phyloP scores from a whole-genome alignment of 1,140 invertebrate species.

The Melitaea cinxia region DNA sequence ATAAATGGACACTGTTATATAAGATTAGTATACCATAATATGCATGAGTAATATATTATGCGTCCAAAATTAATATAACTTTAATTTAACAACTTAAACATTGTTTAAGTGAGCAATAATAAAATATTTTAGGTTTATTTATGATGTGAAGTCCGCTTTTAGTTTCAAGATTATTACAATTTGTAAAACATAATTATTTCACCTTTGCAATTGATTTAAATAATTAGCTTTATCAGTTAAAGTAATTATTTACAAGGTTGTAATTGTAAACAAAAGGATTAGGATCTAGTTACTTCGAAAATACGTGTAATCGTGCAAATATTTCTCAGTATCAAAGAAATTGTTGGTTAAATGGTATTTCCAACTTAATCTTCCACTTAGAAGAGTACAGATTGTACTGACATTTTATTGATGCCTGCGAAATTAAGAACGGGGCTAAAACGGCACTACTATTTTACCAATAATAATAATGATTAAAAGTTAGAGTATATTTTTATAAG shows the following conservation, averaged over 20 bases:
- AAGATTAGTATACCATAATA: constrained; percentile 26
- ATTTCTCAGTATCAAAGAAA: constrained; percentile 36
- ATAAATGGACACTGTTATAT: constrained; percentile 40
- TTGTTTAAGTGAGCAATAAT: background rate
- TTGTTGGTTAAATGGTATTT: constrained; percentile 36
- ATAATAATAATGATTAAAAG: background rate
- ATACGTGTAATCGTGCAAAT: constrained; percentile 15
- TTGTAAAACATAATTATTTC: too few relatives aligned
- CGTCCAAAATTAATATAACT: background rate
- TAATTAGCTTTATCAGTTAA: background rate
- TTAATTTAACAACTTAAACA: too few relatives aligned
- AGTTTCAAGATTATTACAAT: background rate
- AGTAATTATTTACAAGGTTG: background rate
- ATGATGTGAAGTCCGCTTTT: background rate
- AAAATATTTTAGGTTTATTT: background rate
- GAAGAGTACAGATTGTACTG: constrained; percentile 44
- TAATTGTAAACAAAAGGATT: constrained; percentile 34
- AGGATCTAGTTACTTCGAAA: constrained; percentile 36
- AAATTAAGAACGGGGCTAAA: constrained; percentile 24
- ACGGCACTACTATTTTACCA: background rate
- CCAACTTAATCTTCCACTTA: constrained; percentile 41
- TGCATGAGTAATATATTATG: background rate
- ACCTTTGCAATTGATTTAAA: too few relatives aligned
- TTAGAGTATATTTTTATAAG: too few relatives aligned
- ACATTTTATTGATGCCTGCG: constrained; percentile 42